Evolutionary conservation across 2,888 invertebrate genomes (phyloP).

Genomic region (Perizoma flavofasciatum): DNA sequence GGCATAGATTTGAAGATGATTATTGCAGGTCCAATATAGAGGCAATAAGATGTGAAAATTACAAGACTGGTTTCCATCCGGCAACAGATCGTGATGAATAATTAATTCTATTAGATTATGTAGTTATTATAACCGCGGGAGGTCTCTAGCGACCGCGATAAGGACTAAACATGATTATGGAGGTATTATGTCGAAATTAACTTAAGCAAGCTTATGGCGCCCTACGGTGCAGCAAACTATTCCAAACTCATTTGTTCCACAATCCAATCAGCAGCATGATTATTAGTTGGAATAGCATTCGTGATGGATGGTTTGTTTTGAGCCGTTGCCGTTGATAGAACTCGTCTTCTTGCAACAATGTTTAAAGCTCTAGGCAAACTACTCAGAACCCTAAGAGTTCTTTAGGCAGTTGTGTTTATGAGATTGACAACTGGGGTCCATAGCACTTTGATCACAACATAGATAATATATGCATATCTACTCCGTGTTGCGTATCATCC

Average conservation of each 20-base stretch:
- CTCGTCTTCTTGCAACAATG: background rate
- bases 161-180: conserved; percentile 40
- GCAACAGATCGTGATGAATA: conserved; percentile 55
- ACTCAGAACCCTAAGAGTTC: too few relatives aligned
- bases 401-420: too few relatives aligned
- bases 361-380: too few relatives aligned
- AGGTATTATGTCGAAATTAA: conserved; percentile 35
- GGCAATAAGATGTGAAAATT: conserved; percentile 48
- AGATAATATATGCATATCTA: too few relatives aligned
- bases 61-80: conserved; percentile 60
- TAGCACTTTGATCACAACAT: background rate
- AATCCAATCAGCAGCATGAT: conserved; percentile 34
- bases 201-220: conserved; percentile 33
- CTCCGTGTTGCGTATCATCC: conserved; percentile 3
- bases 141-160: conserved; percentile 36
- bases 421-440: background rate
- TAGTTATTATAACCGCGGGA: conserved; percentile 54
- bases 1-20: conserved; percentile 41
- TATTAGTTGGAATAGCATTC: conserved; percentile 31
- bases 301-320: conserved; percentile 34
- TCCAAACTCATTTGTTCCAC: conserved; percentile 36
- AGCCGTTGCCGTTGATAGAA: conserved; percentile 8
- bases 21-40: conserved; percentile 45
- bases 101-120: conserved; percentile 57
- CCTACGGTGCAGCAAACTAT: conserved; percentile 40